Conservation (phyloP, 2,113 vertebrate species). For the Gobius niger region DNA sequence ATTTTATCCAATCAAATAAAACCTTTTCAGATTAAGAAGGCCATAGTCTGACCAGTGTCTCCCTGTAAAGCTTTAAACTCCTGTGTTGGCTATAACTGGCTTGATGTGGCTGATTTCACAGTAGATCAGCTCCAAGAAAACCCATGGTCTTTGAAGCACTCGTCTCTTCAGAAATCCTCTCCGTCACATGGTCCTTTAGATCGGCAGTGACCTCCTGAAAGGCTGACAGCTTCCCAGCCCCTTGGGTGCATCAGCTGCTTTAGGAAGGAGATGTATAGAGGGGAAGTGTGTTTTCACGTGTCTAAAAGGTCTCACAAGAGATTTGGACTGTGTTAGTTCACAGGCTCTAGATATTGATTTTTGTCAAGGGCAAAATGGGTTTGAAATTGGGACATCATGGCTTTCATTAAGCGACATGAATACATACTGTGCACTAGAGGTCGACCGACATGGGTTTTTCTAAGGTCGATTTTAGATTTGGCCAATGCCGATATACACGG, state of each 20-base stretch:
- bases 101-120: conserved; percentile 18
- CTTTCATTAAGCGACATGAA: neutral
- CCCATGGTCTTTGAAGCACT: conserved; percentile 20
- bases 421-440: too few species aligned
- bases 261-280: neutral
- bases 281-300: neutral
- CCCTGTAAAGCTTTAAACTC: conserved; percentile 19
- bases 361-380: neutral
- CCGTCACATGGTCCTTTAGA: neutral
- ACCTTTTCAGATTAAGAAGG: neutral
- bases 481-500: too few species aligned
- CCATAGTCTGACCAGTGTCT: neutral
- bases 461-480: too few species aligned
- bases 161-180: neutral
- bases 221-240: conserved; percentile 8
- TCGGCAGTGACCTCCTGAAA: conserved; percentile 16
- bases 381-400: conserved; percentile 2
- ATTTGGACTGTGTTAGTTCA: neutral
- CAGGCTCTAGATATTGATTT: conserved; percentile 3
- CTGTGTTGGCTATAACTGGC: conserved; percentile 13
- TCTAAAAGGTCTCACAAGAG: neutral
- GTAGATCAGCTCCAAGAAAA: conserved; percentile 11
- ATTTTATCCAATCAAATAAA: neutral
- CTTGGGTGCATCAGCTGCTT: conserved; percentile 6
- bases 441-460: too few species aligned